A percentile compares a stretch with the other conserved stretches of the same genome.
phyloP scores from a whole-genome alignment of 1,140 invertebrate species.

The Bicyclus anynana region DNA sequence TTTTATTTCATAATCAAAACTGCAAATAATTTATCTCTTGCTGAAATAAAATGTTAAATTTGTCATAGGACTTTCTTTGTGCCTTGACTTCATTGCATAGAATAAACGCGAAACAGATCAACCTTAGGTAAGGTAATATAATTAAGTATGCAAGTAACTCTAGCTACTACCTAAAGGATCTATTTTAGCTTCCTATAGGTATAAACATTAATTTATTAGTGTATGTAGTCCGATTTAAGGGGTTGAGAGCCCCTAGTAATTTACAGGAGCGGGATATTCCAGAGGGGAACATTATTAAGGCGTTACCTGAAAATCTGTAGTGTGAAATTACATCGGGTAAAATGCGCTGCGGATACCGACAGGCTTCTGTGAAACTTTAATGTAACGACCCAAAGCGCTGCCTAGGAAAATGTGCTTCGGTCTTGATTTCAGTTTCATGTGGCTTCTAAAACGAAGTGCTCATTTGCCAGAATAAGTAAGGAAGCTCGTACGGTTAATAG shows the following conservation, averaged over 20 bases:
- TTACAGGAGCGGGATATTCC: slow-evolving; percentile 16
- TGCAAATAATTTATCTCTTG: too few species aligned
- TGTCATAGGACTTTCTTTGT: too few species aligned
- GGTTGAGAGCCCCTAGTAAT: slow-evolving; percentile 11
- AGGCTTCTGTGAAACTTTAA: slow-evolving; percentile 58
- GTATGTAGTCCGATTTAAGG: slow-evolving; percentile 7
- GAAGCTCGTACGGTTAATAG: slow-evolving; percentile 17
- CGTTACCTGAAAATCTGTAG: slow-evolving; percentile 51
- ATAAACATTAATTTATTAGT: slow-evolving; percentile 3
- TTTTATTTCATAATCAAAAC: too few species aligned
- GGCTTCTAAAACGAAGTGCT: slow-evolving; percentile 32
- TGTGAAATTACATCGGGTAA: slow-evolving; percentile 57
- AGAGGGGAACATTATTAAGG: slow-evolving; percentile 38
- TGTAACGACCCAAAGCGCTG: slow-evolving; percentile 49
- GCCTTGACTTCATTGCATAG: too few species aligned
- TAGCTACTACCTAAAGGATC: neutral
- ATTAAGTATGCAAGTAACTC: neutral
- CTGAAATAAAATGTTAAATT: too few species aligned
- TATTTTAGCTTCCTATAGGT: neutral
- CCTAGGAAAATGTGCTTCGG: slow-evolving; percentile 47
- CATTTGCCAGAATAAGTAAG: slow-evolving; percentile 33
- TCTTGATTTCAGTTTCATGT: slow-evolving; percentile 55
- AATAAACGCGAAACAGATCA: too few species aligned
- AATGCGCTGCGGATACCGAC: slow-evolving; percentile 42
- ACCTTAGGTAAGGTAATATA: too few species aligned